phyloP scores from a whole-genome alignment of 2,113 vertebrate species.

The Oryzias celebensis region DNA sequence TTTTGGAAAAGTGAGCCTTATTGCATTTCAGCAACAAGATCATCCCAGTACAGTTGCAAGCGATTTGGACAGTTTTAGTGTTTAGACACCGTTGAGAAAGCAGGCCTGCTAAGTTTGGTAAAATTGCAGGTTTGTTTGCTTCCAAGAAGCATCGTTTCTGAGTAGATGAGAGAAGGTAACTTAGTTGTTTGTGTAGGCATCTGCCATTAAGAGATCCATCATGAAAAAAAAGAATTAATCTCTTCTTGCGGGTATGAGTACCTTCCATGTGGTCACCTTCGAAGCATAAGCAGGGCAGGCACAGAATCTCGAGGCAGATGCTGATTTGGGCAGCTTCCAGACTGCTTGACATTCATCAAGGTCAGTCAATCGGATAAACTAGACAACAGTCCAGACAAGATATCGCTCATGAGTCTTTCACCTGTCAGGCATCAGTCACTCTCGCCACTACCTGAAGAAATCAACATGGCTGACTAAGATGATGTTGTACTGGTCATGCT shows the following conservation, averaged over 20 bases:
- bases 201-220: constrained; percentile 48
- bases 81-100: constrained; percentile 52
- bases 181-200: constrained; percentile 35
- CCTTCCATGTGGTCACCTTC: constrained; percentile 54
- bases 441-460: constrained; percentile 32
- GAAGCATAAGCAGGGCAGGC: constrained; percentile 63
- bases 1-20: constrained; percentile 24
- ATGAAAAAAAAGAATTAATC: constrained; percentile 44
- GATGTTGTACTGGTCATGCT: constrained; percentile 26
- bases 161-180: constrained; percentile 30
- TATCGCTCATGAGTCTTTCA: constrained; percentile 42
- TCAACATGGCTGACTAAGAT: constrained; percentile 34
- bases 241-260: constrained; percentile 43
- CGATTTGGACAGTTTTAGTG: constrained; percentile 53
- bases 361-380: constrained; percentile 36
- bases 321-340: constrained; percentile 40
- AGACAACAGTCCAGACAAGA: constrained; percentile 37
- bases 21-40: constrained; percentile 43
- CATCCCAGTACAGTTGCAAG: constrained; percentile 26
- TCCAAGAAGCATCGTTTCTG: constrained; percentile 45
- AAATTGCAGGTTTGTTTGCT: constrained; percentile 44
- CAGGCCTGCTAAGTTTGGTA: constrained; percentile 38
- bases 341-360: constrained; percentile 51
- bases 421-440: constrained; percentile 19
- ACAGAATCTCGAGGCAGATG: constrained; percentile 58